Conservation (phyloP, 2,797 vertebrate genomes). For the Tympanoctomys barrerae region DNA sequence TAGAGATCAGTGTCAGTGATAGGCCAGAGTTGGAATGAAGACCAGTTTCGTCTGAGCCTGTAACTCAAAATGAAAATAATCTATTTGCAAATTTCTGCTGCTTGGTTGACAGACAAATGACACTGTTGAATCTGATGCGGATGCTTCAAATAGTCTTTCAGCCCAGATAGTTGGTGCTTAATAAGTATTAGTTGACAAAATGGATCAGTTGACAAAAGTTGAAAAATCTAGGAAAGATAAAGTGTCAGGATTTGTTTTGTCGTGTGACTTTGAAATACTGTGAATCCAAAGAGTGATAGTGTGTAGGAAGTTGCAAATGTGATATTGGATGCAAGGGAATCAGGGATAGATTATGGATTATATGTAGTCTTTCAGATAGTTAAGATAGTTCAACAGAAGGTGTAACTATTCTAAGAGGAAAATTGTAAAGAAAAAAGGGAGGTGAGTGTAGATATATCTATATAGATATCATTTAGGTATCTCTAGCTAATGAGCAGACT, state of each 20-base stretch:
- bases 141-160: not conserved
- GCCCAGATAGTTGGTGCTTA: not conserved
- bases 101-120: not conserved
- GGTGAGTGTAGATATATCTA: not conserved
- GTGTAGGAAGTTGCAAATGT: conserved; percentile 1
- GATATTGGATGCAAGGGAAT: not conserved
- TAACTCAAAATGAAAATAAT: not conserved
- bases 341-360: not conserved
- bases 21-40: conserved; percentile 28
- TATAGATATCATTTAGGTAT: not conserved
- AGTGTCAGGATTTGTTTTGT: conserved; percentile 37
- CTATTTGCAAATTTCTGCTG: not conserved
- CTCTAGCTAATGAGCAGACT: not conserved
- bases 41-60: not conserved
- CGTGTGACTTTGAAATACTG: not conserved
- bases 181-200: conserved; percentile 18
- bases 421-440: not conserved
- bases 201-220: conserved; percentile 33
- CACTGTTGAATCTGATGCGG: not conserved
- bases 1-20: not conserved
- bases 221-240: conserved; percentile 14
- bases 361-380: conserved; percentile 16
- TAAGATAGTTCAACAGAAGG: not conserved
- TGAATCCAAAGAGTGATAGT: not conserved
- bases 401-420: conserved; percentile 23